Evolutionary conservation across 2,888 invertebrate species (phyloP).

Genomic region (Luffia ferchaultella): DNA sequence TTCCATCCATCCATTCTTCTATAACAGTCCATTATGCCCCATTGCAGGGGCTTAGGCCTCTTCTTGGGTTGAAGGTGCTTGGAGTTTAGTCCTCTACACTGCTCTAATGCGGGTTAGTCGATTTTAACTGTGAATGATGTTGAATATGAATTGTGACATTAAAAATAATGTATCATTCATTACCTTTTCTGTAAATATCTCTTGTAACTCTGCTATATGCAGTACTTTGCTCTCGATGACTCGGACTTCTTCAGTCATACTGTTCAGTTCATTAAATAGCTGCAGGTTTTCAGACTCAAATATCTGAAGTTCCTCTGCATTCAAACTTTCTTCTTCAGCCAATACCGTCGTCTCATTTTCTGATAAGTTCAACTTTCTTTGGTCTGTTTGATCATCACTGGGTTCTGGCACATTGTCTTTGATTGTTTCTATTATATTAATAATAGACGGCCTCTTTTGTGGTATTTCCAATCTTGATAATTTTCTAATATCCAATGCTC

Average conservation of each 20-base stretch:
- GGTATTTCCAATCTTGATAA: constrained; percentile 72
- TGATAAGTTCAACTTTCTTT: constrained; percentile 35
- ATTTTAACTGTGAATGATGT: too few relatives aligned
- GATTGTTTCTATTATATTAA: background rate
- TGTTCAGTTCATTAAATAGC: constrained; percentile 86
- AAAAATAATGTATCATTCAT: too few relatives aligned
- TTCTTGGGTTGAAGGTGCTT: too few relatives aligned
- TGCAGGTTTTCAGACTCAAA: constrained; percentile 92
- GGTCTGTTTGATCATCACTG: constrained; percentile 17
- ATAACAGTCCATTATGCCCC: too few relatives aligned
- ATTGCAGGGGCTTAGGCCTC: too few relatives aligned
- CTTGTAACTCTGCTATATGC: constrained; percentile 94
- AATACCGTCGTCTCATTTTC: constrained; percentile 53
- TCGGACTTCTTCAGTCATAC: constrained; percentile 88
- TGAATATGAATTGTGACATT: too few relatives aligned
- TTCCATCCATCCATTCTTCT: too few relatives aligned
- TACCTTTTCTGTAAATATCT: constrained; percentile 94
- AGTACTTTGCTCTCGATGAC: constrained; percentile 92
- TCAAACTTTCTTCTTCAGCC: constrained; percentile 72
- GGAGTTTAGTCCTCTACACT: too few relatives aligned
- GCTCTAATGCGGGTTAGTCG: too few relatives aligned
- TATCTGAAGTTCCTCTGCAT: constrained; percentile 90
- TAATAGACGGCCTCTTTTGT: background rate
- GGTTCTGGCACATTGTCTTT: background rate
- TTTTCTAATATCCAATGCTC: constrained; percentile 84